Base-by-base conservation (phyloP, 2,888 invertebrate species). In the Calameuta idolon region DNA sequence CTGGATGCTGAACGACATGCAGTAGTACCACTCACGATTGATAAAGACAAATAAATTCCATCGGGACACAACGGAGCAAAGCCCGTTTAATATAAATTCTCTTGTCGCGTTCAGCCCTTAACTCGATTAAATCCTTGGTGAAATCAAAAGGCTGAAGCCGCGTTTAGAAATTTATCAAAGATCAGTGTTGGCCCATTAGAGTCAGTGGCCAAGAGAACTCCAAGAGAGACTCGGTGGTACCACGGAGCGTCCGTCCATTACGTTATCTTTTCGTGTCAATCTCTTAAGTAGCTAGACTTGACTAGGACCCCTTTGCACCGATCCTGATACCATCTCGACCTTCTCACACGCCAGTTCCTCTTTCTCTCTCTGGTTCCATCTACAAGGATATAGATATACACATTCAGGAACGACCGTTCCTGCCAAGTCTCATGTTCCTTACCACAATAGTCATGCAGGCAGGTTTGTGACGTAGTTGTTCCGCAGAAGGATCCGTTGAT, bases 231-330 rank as follows among this genome's bases (percentile, higher is more conserved):
- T 78, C 79, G 69, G 31, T 15, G 69, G 40, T 33, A 34, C 75
- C 69, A 68, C 77, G n/a, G 73, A 37, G 35, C 71, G 75, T 83
- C 79, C 83, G 88, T 90, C 91, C 91, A 91, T 91, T 91, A 91
- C 87, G 87, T 83, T 91, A 91, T 91, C 91, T 90, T 84, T 81
- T 78, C 89, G 82, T 89, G 90, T 91, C 91, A 90, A 91, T 91
- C 91, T 91, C 84, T 87, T 90, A 91, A 91, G 91, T 90, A 91
- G 90, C 90, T 87, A 89, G 88, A 88, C 85, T 85, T 84, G 84
- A 83, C 85, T 87, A 87, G 84, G 82, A 85, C 79, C 79, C 69
- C 80, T 83, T 80, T 77, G 78, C 83, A 79, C 77, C 74, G 75
- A 31, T 69, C 69, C 31, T 79, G 84, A 84, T 84, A 84, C 78